Percentiles rank a stretch among this genome's conserved stretches.
phyloP scores from a whole-genome alignment of 2,888 invertebrate species.

The Lacanobia oleracea region DNA sequence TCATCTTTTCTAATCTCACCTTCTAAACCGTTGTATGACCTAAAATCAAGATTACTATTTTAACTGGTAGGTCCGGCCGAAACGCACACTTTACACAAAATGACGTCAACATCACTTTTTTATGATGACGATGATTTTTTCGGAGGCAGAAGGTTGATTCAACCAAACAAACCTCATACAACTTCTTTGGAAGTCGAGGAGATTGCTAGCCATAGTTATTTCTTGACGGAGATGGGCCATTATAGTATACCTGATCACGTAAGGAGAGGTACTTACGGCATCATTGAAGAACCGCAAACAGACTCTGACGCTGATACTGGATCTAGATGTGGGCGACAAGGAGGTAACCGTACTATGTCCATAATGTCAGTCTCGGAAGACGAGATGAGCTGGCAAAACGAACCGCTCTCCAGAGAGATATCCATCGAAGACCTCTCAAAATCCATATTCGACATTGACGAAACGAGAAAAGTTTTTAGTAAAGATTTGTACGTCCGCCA shows the following conservation, averaged over 20 bases:
- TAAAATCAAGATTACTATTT: slow-evolving; percentile 85
- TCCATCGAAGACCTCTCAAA: slow-evolving; percentile 91
- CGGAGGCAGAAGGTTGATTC: slow-evolving; percentile 80
- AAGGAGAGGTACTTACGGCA: slow-evolving; percentile 85
- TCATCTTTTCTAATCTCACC: slow-evolving; percentile 72
- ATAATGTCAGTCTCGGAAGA: slow-evolving; percentile 93
- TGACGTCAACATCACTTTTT: slow-evolving; percentile 91
- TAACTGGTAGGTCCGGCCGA: slow-evolving; percentile 92
- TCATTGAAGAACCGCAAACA: slow-evolving; percentile 88
- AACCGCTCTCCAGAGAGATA: slow-evolving; percentile 90
- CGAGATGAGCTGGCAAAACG: slow-evolving; percentile 90
- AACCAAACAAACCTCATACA: slow-evolving; percentile 87
- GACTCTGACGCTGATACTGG: slow-evolving; percentile 88
- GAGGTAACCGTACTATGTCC: slow-evolving; percentile 90
- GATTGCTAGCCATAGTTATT: slow-evolving; percentile 91
- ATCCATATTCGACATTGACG: slow-evolving; percentile 88
- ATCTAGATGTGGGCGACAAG: slow-evolving; percentile 76
- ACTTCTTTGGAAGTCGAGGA: slow-evolving; percentile 91
- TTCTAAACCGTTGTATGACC: slow-evolving; percentile 67
- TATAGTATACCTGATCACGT: slow-evolving; percentile 85
- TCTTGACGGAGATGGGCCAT: slow-evolving; percentile 88
- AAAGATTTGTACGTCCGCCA: slow-evolving; percentile 87
- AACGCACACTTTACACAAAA: slow-evolving; percentile 92
- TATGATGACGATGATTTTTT: slow-evolving; percentile 88
- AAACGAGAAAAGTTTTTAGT: slow-evolving; percentile 87